Conservation (phyloP, 2,888 invertebrate species). For the Drosophila tanythrix region DNA sequence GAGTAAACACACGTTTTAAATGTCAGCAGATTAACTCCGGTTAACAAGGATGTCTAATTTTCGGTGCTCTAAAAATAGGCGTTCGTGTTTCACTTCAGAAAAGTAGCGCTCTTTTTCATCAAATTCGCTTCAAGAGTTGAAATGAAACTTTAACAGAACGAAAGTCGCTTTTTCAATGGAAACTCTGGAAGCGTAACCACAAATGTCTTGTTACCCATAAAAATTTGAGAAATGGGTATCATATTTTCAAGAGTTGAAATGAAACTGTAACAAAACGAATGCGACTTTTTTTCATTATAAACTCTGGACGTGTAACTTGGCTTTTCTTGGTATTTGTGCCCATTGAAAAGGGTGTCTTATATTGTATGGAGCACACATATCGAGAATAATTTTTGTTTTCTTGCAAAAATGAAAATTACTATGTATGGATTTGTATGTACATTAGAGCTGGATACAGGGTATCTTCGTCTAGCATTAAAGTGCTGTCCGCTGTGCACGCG, state of each 20-base stretch:
- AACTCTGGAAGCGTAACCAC: background rate
- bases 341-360: background rate
- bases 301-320: background rate
- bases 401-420: background rate
- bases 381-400: background rate
- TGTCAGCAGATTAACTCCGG: background rate
- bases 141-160: background rate
- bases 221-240: no score
- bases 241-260: background rate
- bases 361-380: background rate
- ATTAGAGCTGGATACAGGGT: background rate
- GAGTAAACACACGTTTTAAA: background rate
- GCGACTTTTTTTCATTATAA: background rate
- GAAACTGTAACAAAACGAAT: background rate
- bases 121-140: background rate
- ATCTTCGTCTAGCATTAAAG: background rate
- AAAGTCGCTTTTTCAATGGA: background rate
- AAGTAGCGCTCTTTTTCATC: background rate
- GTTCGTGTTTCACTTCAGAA: background rate
- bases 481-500: background rate
- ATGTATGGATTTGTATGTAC: background rate
- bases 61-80: no score
- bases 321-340: background rate
- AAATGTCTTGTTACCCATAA: background rate
- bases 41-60: no score